Evolutionary conservation across 2,113 vertebrate species (phyloP).

Genomic region (Lagopus muta): DNA sequence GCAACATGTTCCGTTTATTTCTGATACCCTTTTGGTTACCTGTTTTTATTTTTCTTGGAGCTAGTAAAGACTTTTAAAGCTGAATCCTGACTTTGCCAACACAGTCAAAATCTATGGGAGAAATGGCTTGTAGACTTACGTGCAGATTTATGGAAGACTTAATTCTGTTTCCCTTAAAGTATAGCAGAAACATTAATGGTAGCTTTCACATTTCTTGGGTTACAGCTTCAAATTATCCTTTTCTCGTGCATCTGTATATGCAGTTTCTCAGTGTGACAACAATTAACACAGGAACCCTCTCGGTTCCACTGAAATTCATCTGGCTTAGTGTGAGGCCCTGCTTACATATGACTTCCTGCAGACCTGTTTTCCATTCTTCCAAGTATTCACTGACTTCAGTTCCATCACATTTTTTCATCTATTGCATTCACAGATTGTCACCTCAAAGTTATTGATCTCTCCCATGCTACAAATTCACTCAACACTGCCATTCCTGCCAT

Average conservation of each 20-base stretch:
- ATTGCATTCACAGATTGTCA: not conserved
- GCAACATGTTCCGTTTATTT: not conserved
- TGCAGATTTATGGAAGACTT: not conserved
- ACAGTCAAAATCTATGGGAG: not conserved
- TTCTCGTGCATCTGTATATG: not conserved
- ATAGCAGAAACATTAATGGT: not conserved
- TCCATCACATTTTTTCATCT: not conserved
- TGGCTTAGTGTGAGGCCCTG: not conserved
- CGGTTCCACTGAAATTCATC: not conserved
- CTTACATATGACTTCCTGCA: not conserved
- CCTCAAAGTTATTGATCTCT: slow-evolving; percentile 26
- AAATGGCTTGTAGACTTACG: not conserved
- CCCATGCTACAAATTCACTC: not conserved
- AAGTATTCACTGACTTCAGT: not conserved
- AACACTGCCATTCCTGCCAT: not conserved
- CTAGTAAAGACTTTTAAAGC: not conserved
- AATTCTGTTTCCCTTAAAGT: not conserved
- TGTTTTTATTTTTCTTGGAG: accelerated
- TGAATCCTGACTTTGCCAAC: not conserved
- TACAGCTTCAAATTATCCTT: not conserved
- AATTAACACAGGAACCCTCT: not conserved
- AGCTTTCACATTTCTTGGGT: not conserved
- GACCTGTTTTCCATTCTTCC: not conserved
- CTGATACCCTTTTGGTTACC: not conserved
- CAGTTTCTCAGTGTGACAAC: not conserved